phyloP scores from a whole-genome alignment of 2,888 invertebrate genomes.

The Balanococcus diminutus region DNA sequence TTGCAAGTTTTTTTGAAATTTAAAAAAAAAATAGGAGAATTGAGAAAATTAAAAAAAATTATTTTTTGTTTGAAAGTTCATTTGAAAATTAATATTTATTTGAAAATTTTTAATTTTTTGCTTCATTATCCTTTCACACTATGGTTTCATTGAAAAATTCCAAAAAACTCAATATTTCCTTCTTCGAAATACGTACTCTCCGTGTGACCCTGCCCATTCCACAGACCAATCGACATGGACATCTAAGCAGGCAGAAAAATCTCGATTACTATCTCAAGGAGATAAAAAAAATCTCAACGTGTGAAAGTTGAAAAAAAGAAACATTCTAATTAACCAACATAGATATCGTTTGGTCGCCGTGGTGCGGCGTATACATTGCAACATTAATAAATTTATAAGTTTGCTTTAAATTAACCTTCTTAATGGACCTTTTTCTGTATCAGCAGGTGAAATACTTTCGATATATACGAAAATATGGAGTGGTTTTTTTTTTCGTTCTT shows the following conservation, averaged over 20 bases:
- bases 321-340: neutral
- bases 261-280: neutral
- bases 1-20: too few species aligned
- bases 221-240: neutral
- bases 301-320: neutral
- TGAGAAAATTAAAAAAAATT: too few species aligned
- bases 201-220: neutral
- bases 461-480: constrained; percentile 3
- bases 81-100: too few species aligned
- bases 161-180: too few species aligned
- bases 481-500: neutral
- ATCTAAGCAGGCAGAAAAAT: neutral
- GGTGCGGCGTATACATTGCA: neutral
- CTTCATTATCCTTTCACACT: too few species aligned
- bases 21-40: too few species aligned
- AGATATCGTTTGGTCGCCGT: neutral
- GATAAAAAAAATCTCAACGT: neutral
- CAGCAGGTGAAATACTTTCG: constrained; percentile 46
- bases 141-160: too few species aligned
- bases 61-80: too few species aligned
- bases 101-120: too few species aligned
- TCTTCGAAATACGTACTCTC: neutral
- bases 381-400: constrained; percentile 5
- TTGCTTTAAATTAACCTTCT: neutral
- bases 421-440: constrained; percentile 21